Conservation (phyloP, 2,113 vertebrate genomes). For the Melierax canorus region DNA sequence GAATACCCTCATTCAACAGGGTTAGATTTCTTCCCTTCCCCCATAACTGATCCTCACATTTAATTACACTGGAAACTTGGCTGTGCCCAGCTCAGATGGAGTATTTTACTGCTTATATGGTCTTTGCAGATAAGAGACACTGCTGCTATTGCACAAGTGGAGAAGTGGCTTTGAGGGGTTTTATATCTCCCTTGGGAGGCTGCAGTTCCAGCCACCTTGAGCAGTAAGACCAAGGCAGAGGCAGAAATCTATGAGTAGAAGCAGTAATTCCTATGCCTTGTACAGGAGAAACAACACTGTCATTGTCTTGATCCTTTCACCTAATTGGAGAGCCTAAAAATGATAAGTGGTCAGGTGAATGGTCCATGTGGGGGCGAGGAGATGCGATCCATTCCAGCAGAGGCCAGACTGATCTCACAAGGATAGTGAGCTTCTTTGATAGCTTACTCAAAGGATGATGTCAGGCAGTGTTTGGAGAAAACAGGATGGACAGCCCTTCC, state of each 20-base stretch:
- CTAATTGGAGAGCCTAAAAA: not conserved
- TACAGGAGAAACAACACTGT: not conserved
- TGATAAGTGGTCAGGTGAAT: not conserved
- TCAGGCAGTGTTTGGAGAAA: not conserved
- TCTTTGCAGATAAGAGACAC: not conserved
- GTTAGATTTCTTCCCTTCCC: constrained; percentile 8
- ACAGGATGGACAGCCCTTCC: not conserved
- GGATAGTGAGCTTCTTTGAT: not conserved
- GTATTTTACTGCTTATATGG: not conserved
- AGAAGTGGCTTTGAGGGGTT: not conserved
- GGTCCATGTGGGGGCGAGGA: not conserved
- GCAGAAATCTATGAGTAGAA: not conserved
- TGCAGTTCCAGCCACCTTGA: not conserved
- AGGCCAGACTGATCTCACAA: not conserved
- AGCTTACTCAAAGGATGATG: not conserved
- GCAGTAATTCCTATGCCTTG: not conserved
- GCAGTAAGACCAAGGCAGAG: not conserved
- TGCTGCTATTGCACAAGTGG: not conserved
- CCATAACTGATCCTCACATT: not conserved
- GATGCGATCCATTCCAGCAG: not conserved
- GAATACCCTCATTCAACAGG: not conserved
- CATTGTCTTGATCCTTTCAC: not conserved
- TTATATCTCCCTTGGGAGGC: not conserved
- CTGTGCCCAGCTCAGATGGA: not conserved
- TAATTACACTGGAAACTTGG: constrained; percentile 33